A percentile compares a stretch with the other conserved stretches of the same genome.
Evolutionary conservation across 30 jellyfish, hydroid and myxozoan genomes (phyloP).

Genomic region (Hydractinia echinata): DNA sequence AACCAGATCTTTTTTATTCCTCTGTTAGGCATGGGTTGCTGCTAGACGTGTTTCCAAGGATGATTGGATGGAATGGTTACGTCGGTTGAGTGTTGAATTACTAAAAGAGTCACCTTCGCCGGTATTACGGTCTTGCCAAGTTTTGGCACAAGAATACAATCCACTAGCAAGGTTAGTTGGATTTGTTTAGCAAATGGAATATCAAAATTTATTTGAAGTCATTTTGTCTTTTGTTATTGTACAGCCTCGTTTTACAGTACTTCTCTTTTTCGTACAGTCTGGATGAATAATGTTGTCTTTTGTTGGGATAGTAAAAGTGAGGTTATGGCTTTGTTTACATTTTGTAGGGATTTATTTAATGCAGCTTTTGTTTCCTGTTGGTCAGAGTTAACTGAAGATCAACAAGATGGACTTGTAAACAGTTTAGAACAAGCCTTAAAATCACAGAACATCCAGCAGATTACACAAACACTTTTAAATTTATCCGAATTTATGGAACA

Average conservation of each 20-base stretch:
- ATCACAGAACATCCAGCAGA: conserved; percentile 91
- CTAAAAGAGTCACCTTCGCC: conserved; percentile 92
- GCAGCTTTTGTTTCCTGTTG: conserved; percentile 97
- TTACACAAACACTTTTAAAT: conserved; percentile 77
- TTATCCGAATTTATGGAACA: conserved; percentile 95
- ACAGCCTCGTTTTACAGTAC: no score
- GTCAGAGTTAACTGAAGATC: conserved; percentile 91
- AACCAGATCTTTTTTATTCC: not conserved
- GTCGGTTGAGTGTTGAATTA: conserved; percentile 77
- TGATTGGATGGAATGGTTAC: conserved; percentile 96
- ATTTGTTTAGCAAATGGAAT: not conserved
- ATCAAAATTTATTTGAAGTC: not conserved
- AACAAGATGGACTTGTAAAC: conserved; percentile 81
- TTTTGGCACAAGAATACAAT: conserved; percentile 78
- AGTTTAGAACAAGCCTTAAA: conserved; percentile 81
- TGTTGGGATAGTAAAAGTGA: no score
- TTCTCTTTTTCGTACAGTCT: no score
- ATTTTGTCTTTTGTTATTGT: not conserved
- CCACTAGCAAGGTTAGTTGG: conserved; percentile 70
- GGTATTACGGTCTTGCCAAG: conserved; percentile 81
- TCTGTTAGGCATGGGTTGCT: conserved; percentile 83
- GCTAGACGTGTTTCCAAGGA: conserved; percentile 80
- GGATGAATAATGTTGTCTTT: no score
- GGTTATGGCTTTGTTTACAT: not conserved
- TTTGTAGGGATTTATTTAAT: conserved; percentile 80